A percentile compares a stretch with the other conserved stretches of the same genome.
Conservation (phyloP, 1,140 invertebrate species). For the Andricus grossulariae region DNA sequence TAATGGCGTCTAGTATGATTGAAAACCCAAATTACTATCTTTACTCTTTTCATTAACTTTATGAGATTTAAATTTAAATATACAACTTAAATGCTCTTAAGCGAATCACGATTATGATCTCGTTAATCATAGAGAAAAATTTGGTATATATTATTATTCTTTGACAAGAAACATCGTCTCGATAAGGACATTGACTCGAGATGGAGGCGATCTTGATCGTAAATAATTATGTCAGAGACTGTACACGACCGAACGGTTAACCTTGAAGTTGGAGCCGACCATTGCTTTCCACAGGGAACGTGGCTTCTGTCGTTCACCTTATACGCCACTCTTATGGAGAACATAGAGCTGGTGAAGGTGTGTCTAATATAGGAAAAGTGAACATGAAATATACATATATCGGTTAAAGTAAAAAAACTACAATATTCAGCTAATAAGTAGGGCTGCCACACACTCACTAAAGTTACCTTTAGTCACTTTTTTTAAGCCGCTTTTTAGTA, state of each 20-base stretch:
- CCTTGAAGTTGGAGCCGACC: conserved; percentile 57
- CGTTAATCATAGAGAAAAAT: not conserved
- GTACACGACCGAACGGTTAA: conserved; percentile 63
- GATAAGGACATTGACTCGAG: conserved; percentile 29
- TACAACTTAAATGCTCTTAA: no score
- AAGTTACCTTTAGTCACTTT: no score
- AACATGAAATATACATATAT: not conserved
- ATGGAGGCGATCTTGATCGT: conserved; percentile 6
- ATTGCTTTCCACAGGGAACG: conserved; percentile 39
- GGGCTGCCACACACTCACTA: no score
- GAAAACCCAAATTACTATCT: not conserved
- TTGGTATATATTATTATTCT: not conserved
- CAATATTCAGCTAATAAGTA: no score
- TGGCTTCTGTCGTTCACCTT: conserved; percentile 38
- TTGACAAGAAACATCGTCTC: conserved; percentile 17
- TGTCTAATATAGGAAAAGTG: conserved; percentile 15
- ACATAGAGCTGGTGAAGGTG: not conserved
- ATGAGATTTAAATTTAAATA: no score
- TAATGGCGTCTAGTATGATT: not conserved
- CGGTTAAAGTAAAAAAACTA: no score
- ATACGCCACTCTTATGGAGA: not conserved
- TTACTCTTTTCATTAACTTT: no score
- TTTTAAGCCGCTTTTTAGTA: no score
- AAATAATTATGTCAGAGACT: conserved; percentile 45
- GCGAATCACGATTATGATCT: no score